Evolutionary conservation across 2,888 invertebrate genomes (phyloP), one percentile per base, ranked within the genome.

Genomic region (Lycaena phlaeas): DNA sequence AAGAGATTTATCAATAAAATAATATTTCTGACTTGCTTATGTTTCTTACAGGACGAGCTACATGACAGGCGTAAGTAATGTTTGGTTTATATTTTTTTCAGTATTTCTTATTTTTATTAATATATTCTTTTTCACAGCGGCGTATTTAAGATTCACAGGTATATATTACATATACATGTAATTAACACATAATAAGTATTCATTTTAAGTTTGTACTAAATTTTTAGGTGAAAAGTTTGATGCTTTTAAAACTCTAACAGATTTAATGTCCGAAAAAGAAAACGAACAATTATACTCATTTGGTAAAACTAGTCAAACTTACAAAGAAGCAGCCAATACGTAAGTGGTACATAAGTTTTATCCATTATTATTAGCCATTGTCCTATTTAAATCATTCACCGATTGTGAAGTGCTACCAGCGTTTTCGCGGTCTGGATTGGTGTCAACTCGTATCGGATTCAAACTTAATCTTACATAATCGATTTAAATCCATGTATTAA

Each of bases 71-170:
- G 54, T 55, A 40, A 41, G 54, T 52, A 15, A 29, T 14, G 27
- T 4, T n/a, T n/a, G 25, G 3, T 41, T 17, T 25, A 26, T 37
- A 31, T 61, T 44, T 42, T 26, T 41, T 11, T 5, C 10, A 10
- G 26, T 36, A 9, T 18, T n/a, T 29, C 6, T 5, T 38, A 25
- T 27, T n/a, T 26, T 36, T 17, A 14, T 9, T 22, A n/a, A 39
- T 12, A 36, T 36, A 44, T 41, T 28, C n/a, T 47, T 29, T 25
- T 47, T 73, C 63, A 15, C 56, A 77, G 77, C 58, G 2, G 76
- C 76, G 0, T 66, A 69, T 45, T 43, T 62, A 39, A 68, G 62
- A 44, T 73, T 77, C 48, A 53, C 55, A 26, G 74, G 77, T 77
- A 56, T 46, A 57, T 51, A 12, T 27, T 17, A 37, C 29, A 31